phyloP scores from a whole-genome alignment of 30 jellyfish, hydroid and myxozoan genomes.

The Aurelia aurita region DNA sequence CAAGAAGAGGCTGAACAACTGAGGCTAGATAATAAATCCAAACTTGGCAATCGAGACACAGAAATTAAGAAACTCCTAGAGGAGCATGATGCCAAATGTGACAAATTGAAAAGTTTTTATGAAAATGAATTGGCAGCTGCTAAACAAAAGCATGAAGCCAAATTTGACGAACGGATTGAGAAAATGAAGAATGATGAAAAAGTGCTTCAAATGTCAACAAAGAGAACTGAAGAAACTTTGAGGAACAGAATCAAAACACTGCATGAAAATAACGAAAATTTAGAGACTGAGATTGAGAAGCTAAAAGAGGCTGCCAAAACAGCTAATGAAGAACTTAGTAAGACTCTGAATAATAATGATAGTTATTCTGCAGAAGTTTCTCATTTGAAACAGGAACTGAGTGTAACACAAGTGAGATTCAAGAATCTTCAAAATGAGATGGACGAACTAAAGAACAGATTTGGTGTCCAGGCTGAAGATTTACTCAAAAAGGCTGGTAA shows the following conservation, averaged over 20 bases:
- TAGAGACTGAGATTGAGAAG: conserved; percentile 39
- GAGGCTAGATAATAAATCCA: conserved; percentile 20
- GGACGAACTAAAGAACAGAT: conserved; percentile 11
- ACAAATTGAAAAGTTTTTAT: conserved; percentile 70
- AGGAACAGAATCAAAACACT: conserved; percentile 37
- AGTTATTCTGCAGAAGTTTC: conserved; percentile 55
- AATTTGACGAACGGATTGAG: conserved; percentile 21
- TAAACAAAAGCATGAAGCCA: conserved; percentile 47
- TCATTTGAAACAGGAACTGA: conserved; percentile 49
- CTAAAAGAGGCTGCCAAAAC: conserved; percentile 1
- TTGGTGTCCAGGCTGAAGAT: conserved; percentile 44
- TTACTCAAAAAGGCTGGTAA: conserved; percentile 58
- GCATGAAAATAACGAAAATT: conserved; percentile 33
- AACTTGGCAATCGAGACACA: conserved; percentile 11
- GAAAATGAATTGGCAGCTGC: conserved; percentile 76
- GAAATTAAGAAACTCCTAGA: conserved; percentile 45
- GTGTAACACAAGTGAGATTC: conserved; percentile 41
- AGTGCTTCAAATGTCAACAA: conserved; percentile 20
- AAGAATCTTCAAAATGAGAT: conserved; percentile 55
- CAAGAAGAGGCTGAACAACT: conserved; percentile 34
- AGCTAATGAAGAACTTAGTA: conserved; percentile 46
- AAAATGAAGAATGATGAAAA: conserved; percentile 54
- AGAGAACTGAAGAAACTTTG: conserved; percentile 52
- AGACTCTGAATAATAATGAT: conserved; percentile 48
- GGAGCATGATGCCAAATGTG: conserved; percentile 76